Evolutionary conservation across 2,797 vertebrate species (phyloP), one percentile per base, ranked within the genome.

Genomic region (Rallus crepitans): DNA sequence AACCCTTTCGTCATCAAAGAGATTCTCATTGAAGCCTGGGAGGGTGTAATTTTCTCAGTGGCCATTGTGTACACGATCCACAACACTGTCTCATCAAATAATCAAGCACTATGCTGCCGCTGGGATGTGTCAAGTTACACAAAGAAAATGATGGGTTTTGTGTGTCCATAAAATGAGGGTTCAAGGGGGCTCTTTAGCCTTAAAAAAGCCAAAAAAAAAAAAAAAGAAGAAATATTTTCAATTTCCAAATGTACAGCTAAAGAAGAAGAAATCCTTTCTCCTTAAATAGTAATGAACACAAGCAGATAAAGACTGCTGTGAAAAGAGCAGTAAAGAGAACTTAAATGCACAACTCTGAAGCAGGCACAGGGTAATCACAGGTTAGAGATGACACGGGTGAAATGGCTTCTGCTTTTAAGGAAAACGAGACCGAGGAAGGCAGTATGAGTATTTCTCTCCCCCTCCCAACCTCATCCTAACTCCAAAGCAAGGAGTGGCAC

Each of bases 1-100:
- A 96, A 97, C 88, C 85, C 86, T 93, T 97, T 90, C 30, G 61
- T 95, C 97, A 98, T 98, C 97, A 98, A 97, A 98, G 95, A 94
- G 82, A 79, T 90, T 73, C 94, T 82, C 21, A 1, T 40, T 86
- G 94, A 45, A 96, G 94, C 94, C 63, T 55, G 70, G 88, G 95
- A 97, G 88, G 86, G 90, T 97, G 79, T 93, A 91, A 97, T 97
- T 96, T 97, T 85, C 35, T 96, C 11, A 0, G 71, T 93, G 96
- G 86, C 91, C 39, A 63, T 94, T 69, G 52, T 95, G 89, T 15
- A 23, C 95, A 96, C 96, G 97, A 96, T 98, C 95, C 96, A 93
- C 60, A 53, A 76, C 5, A 79, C 92, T 96, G 93, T 96, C 91
- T 97, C 96, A 72, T 93, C 90, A 96, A 94, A 78, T 97, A 97